These are phyloP conservation scores for Apamea crenata DNA, from an alignment of 2,888 invertebrate species.

Conservation along the genomic window DNA sequence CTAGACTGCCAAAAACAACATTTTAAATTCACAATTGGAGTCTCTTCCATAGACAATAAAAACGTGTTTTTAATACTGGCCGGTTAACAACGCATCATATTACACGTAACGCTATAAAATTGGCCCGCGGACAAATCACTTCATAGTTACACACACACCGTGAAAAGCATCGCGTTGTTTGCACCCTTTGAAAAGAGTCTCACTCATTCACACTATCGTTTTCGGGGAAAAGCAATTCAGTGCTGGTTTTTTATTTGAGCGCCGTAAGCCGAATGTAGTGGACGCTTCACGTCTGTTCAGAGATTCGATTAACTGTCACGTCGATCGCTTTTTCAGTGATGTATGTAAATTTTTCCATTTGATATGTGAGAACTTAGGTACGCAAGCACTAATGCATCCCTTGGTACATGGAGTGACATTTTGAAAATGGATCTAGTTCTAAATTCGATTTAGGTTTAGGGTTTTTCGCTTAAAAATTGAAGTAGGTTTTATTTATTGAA, in stretches of 20 bases:
- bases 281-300: slow-evolving; percentile 51
- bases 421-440: slow-evolving; percentile 49
- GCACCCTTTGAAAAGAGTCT: slow-evolving; percentile 48
- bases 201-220: slow-evolving; percentile 55
- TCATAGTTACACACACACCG: slow-evolving; percentile 27
- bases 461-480: slow-evolving; percentile 12
- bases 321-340: slow-evolving; percentile 33
- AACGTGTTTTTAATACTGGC: slow-evolving; percentile 24
- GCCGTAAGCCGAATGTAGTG: slow-evolving; percentile 56
- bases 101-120: slow-evolving; percentile 40
- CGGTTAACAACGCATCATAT: slow-evolving; percentile 24
- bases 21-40: slow-evolving; percentile 25
- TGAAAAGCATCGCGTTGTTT: slow-evolving; percentile 49
- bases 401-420: slow-evolving; percentile 39
- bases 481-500: slow-evolving; percentile 16
- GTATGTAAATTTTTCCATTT: slow-evolving; percentile 49
- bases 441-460: slow-evolving; percentile 54
- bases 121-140: slow-evolving; percentile 36
- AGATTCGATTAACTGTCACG: slow-evolving; percentile 58
- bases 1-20: slow-evolving; percentile 11
- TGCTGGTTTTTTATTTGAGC: slow-evolving; percentile 52
- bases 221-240: slow-evolving; percentile 57
- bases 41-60: slow-evolving; percentile 33
- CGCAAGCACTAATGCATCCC: slow-evolving; percentile 41
- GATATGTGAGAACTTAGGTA: slow-evolving; percentile 29